Conservation (phyloP, 2,113 vertebrate species). For the Arvicanthis niloticus region DNA sequence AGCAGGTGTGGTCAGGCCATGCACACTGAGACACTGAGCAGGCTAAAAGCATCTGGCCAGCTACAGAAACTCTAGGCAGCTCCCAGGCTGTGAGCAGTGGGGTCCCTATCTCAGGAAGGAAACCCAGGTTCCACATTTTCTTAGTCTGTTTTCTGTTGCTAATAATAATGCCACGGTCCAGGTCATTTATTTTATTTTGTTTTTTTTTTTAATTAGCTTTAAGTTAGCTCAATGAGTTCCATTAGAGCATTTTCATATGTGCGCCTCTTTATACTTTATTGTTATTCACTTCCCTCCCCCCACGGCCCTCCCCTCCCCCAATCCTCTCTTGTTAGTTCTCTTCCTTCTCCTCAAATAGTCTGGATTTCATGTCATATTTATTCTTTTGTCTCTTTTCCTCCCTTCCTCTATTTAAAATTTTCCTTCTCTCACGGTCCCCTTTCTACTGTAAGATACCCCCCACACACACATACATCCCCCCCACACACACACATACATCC, state of each 20-base stretch:
- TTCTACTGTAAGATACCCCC: neutral
- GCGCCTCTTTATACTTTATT: neutral
- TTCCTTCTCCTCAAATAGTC: neutral
- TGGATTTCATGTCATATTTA: neutral
- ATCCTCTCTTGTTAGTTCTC: neutral
- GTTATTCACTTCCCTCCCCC: neutral
- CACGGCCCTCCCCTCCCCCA: accelerated
- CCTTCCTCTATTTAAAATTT: neutral
- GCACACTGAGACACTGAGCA: neutral
- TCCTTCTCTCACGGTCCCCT: neutral
- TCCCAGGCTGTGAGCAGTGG: neutral
- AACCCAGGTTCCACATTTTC: neutral
- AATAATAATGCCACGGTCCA: neutral
- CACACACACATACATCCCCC: neutral
- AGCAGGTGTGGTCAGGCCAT: neutral
- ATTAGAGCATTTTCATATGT: neutral
- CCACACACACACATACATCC: no score
- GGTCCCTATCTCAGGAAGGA: neutral
- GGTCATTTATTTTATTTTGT: neutral
- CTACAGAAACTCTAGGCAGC: neutral
- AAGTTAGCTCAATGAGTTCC: neutral
- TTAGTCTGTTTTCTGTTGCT: slow-evolving; percentile 25
- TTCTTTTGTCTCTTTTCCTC: neutral
- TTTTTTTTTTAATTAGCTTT: slow-evolving; percentile 6
- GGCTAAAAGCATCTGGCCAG: neutral